A percentile compares a stretch with the other conserved stretches of the same genome.
These are phyloP conservation scores for Marcusenius ussheri DNA, from an alignment of 2,113 vertebrate species.

Conservation along the genomic window DNA sequence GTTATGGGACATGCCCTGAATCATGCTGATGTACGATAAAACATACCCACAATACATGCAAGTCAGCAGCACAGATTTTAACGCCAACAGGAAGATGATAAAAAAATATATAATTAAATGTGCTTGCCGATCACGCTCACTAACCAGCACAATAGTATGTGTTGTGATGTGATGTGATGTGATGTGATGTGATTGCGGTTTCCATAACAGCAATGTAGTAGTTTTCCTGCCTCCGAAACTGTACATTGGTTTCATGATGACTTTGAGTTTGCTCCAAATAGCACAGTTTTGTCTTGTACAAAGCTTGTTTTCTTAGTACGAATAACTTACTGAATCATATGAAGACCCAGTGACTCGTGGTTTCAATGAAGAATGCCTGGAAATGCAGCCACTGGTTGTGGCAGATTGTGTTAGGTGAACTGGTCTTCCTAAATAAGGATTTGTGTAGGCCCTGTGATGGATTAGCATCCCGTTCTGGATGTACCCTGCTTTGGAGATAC, in stretches of 20 bases:
- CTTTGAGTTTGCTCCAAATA: background rate
- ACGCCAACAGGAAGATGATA: background rate
- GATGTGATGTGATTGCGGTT: background rate
- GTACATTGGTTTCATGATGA: background rate
- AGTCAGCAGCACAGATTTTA: background rate
- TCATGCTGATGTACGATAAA: background rate
- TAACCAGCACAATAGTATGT: background rate
- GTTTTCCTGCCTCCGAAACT: background rate
- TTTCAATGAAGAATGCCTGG: background rate
- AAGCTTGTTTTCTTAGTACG: background rate
- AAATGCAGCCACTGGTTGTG: background rate
- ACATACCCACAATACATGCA: background rate
- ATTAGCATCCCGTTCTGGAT: background rate
- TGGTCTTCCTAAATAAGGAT: background rate
- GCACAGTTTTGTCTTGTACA: background rate
- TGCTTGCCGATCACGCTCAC: background rate
- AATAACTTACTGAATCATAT: background rate
- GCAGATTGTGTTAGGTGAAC: background rate
- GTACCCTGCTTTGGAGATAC: background rate
- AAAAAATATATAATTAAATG: background rate
- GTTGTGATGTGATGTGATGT: background rate
- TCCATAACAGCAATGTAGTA: background rate
- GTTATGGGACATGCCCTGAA: background rate
- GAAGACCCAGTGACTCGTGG: background rate
- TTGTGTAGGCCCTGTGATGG: background rate